Percentiles rank a stretch among this genome's conserved stretches.
These are phyloP conservation scores for Podarcis siculus DNA, from an alignment of 2,797 vertebrate genomes.

Conservation along the genomic window DNA sequence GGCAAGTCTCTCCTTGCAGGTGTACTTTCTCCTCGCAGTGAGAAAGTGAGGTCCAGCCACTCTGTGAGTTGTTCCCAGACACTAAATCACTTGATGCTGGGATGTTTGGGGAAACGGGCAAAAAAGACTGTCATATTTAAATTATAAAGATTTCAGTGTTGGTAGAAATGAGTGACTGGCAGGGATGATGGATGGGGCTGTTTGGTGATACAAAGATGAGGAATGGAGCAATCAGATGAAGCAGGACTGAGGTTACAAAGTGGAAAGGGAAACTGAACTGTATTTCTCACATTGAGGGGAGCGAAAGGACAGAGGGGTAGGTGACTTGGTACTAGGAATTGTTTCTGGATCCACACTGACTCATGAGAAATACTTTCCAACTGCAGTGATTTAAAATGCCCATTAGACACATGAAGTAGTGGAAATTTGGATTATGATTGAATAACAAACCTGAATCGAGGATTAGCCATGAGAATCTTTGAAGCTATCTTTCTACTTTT, in stretches of 20 bases:
- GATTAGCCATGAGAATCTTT: neutral
- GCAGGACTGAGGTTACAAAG: slow-evolving; percentile 20
- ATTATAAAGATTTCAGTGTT: slow-evolving; percentile 39
- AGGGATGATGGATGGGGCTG: slow-evolving; percentile 46
- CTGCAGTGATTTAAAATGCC: slow-evolving; percentile 34
- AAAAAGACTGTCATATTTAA: slow-evolving; percentile 46
- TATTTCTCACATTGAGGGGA: slow-evolving; percentile 32
- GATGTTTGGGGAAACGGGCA: slow-evolving; percentile 41
- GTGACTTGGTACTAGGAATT: slow-evolving; percentile 35
- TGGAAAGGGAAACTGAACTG: slow-evolving; percentile 30
- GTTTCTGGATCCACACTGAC: slow-evolving; percentile 26
- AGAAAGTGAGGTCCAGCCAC: neutral
- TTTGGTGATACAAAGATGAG: slow-evolving; percentile 45
- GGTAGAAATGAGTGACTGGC: slow-evolving; percentile 51
- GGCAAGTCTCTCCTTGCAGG: slow-evolving; percentile 45
- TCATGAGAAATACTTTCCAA: slow-evolving; percentile 35
- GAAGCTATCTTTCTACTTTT: neutral
- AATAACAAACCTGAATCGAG: neutral
- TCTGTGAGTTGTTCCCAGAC: slow-evolving; percentile 37
- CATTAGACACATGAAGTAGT: too few species aligned
- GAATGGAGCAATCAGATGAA: slow-evolving; percentile 31
- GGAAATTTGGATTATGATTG: neutral
- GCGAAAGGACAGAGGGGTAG: slow-evolving; percentile 11
- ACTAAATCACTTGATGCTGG: slow-evolving; percentile 46
- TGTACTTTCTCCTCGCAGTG: slow-evolving; percentile 37